Evolutionary conservation across 2,113 vertebrate species (phyloP), one percentile per base, ranked within the genome.

Genomic region (Oceanodroma tethys): DNA sequence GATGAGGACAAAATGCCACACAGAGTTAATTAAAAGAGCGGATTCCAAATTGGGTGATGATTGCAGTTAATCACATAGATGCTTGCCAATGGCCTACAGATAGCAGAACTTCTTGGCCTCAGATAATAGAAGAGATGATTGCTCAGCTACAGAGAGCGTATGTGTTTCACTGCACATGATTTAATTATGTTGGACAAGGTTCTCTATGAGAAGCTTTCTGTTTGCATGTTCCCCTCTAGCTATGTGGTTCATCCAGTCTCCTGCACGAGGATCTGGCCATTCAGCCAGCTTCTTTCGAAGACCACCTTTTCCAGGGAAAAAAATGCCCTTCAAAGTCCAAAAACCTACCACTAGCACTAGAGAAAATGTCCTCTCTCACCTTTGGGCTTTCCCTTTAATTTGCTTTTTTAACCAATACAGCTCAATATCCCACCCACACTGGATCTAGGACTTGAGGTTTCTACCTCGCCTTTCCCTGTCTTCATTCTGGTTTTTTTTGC

Each of bases 11-110:
- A 86, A 95, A 93, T 40, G 70, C 60, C 85, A 94, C 65, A 43
- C 48, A 40, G 84, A 88, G 74, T 80, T 95, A 97, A 96, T 88
- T 92, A 82, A 80, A 95, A 94, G 62, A 95, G 43, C 3, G 1
- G 47, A 63, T 75, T 88, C 73, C 58, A 86, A 90, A 25, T 13
- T 72, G 74, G 38, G 16, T 79, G 71, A 68, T 75, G 23, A 43
- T 65, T 95, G 53, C 19, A 52, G 58, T 56, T 95, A 95, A 93
- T 95, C 58, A 82, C 67, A 40, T 12, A 94, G 66, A 67, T 52
- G 53, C 60, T 82, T 96, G 88, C 74, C 92, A 96, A 42, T 43
- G 58, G 52, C 52, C 53, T 80, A 42, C 34, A 75, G 81, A 79
- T 36, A 82, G 70, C 56, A 92, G 90, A 82, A 92, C 71, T 88